Base-by-base conservation (phyloP, 2,113 vertebrate species). In the Addax nasomaculatus region DNA sequence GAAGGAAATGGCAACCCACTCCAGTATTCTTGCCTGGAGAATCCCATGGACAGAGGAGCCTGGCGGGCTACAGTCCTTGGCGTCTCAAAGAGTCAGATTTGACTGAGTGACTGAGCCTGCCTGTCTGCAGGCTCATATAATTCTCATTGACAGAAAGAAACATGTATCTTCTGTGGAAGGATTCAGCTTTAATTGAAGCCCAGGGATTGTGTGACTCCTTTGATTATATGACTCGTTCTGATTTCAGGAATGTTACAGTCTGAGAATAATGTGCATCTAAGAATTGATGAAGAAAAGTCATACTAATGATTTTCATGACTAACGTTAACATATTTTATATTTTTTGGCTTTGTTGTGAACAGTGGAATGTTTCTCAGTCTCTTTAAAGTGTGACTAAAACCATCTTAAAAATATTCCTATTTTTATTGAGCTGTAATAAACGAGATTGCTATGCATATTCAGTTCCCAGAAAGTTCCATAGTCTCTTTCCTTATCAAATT, bases 251-350 rank as follows among this genome's bases (percentile, higher is more conserved):
- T 92, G 49, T 60, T 90, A 91, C 67, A 85, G 85, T 58, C 51
- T 62, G 89, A 97, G 81, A 97, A 96, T 89, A 93, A 60, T 60
- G n/a, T 78, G 16, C 36, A 58, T 85, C 39, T 89, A 89, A 93
- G 84, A 79, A 78, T 49, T 49, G 64, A 93, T 85, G 43, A 94
- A 55, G 51, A 76, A 90, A 11, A 64, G 33, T 86, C 79, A 39
- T 83, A 84, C 83, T 89, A 89, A 89, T 85, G 45, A 70, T 96
- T 96, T 94, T 98, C 83, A 93, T n/a, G 27, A 87, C 39, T 67
- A 70, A n/a, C 47, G 39, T 96, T 60, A 70, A 39, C 53, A 51
- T 96, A 95, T 93, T 83, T 84, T 29, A 92, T 87, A 45, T 93
- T 93, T 36, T 81, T 90, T 95, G 53, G 33, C 39, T 90, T 94